Evolutionary conservation across 1,140 invertebrate genomes (phyloP).

Genomic region (Pseudomyrmex flavicornis): DNA sequence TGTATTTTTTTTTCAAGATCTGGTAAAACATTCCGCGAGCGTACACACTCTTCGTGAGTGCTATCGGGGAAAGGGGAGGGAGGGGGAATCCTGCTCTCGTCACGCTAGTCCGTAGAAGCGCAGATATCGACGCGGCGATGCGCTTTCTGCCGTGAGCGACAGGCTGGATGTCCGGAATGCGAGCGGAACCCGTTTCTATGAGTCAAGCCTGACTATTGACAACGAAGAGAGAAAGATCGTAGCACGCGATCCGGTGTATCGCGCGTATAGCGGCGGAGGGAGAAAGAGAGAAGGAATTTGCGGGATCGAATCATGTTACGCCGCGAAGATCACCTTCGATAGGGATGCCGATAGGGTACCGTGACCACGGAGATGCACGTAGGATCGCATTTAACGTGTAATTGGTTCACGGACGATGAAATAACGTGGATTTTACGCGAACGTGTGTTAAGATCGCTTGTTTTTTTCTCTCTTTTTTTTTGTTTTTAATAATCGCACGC

Average conservation of each 20-base stretch:
- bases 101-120: background rate
- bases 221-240: constrained; percentile 63
- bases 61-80: too few relatives aligned
- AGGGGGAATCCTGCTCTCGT: background rate
- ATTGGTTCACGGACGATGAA: constrained; percentile 48
- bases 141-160: constrained; percentile 62
- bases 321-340: constrained; percentile 58
- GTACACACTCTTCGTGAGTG: background rate
- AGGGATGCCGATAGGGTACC: constrained; percentile 20
- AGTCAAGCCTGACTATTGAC: constrained; percentile 78
- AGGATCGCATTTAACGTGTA: constrained; percentile 48
- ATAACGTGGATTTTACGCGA: constrained; percentile 22
- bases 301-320: constrained; percentile 69
- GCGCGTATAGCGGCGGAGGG: background rate
- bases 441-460: background rate
- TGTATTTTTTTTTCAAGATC: background rate
- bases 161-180: constrained; percentile 76
- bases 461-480: background rate
- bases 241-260: constrained; percentile 69
- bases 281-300: constrained; percentile 36
- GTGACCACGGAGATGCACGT: constrained; percentile 48
- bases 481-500: background rate
- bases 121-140: constrained; percentile 55
- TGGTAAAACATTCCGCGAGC: background rate
- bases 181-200: constrained; percentile 79